Evolutionary conservation across 2,113 vertebrate genomes (phyloP).

Genomic region (Mus spicilegus): DNA sequence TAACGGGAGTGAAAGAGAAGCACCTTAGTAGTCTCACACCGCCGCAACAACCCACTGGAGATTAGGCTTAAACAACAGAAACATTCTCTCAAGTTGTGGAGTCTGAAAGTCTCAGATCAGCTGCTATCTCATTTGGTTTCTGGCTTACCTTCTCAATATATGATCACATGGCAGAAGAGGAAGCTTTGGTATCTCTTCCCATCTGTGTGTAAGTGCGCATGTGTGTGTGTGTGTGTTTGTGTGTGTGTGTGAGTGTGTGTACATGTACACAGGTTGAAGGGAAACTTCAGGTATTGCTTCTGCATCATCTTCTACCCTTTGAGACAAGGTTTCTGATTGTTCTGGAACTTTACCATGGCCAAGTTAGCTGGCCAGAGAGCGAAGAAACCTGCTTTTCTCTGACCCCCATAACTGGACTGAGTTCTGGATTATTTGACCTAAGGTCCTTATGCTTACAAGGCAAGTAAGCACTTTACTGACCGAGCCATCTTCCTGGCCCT

Average conservation of each 20-base stretch:
- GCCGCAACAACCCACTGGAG: neutral
- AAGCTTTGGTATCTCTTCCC: neutral
- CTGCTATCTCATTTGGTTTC: neutral
- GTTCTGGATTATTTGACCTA: neutral
- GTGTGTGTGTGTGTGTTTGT: neutral
- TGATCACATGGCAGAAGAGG: neutral
- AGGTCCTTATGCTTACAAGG: neutral
- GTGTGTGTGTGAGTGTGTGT: neutral
- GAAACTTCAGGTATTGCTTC: neutral
- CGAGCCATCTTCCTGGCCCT: neutral
- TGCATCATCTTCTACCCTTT: neutral
- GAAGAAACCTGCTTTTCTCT: neutral
- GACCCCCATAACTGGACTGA: neutral
- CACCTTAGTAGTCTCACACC: neutral
- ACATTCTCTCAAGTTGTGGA: neutral
- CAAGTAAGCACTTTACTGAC: neutral
- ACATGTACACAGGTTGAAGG: neutral
- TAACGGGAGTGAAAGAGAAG: neutral
- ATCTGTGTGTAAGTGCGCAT: too few species aligned
- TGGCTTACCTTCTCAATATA: neutral
- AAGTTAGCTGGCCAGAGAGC: neutral
- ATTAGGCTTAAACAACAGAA: neutral
- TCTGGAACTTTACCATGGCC: neutral
- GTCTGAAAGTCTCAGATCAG: neutral
- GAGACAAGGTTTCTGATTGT: neutral